Evolutionary conservation across 2,113 vertebrate genomes (phyloP).

Genomic region (Crotalus helleri): DNA sequence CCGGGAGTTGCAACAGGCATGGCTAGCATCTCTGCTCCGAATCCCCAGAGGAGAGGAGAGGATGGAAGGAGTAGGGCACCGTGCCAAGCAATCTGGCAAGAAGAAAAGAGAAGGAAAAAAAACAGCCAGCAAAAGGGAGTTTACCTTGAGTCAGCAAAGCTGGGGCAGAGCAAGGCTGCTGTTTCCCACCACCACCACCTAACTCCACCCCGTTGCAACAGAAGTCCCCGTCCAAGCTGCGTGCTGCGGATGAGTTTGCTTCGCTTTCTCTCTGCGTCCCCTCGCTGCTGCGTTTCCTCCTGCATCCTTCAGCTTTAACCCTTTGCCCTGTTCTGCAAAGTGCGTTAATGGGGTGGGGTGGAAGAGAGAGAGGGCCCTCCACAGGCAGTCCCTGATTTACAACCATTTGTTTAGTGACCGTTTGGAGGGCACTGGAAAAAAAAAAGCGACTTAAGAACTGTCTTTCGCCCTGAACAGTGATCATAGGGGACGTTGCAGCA

Average conservation of each 20-base stretch:
- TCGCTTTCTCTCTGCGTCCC: not conserved
- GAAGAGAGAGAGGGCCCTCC: too few species aligned
- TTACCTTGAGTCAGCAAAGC: slow-evolving; percentile 23
- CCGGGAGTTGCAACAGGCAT: too few species aligned
- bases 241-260: slow-evolving; percentile 25
- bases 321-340: too few species aligned
- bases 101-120: not conserved
- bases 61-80: not conserved
- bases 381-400: too few species aligned
- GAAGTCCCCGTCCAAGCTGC: slow-evolving; percentile 24
- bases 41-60: not conserved
- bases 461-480: too few species aligned
- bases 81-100: not conserved
- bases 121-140: not conserved
- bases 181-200: not conserved
- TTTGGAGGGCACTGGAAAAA: too few species aligned
- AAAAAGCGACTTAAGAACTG: too few species aligned
- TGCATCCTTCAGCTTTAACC: not conserved
- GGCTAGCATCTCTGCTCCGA: not conserved
- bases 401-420: too few species aligned
- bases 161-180: slow-evolving; percentile 3
- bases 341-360: too few species aligned
- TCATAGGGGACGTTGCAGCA: too few species aligned
- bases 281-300: accelerated
- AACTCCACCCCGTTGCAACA: slow-evolving; percentile 8